Base-by-base conservation (phyloP, 2,888 invertebrate genomes). In the Athalia circularis region DNA sequence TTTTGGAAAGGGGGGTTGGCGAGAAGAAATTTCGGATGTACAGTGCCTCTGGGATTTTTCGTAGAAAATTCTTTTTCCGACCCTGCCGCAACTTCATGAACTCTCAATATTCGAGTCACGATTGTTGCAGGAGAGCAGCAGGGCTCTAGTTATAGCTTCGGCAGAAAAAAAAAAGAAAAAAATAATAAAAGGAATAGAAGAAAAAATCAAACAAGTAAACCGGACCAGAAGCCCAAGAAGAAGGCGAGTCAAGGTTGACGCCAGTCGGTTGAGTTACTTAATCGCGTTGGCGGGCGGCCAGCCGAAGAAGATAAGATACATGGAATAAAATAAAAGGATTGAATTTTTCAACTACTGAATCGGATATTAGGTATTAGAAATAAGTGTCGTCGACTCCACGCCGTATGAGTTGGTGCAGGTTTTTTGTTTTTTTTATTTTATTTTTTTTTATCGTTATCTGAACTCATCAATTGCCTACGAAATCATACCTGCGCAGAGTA, bases 191-290 rank as follows among this genome's bases (percentile, higher is more conserved):
- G 54, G 68, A 68, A 52, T 29, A 68, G n/a, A 68, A 54, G 54
- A 43, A 54, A 54, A 52, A 29, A 29, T 29, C 50, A 43, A 68
- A 68, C 50, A 68, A 11, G 9, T 45, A 52, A 54, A 68, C 68
- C 68, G 68, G 68, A 72, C 72, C 47, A 7, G 65, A 48, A 48
- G n/a, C n/a, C 50, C 29, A 29, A 67, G 15, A 50, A 15, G 7
- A 47, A 59, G 72, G 57, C 72, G 45, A 72, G 72, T 72, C 72
- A 72, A 72, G 72, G 72, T 59, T 72, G 72, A 47, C 72, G 72
- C 57, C 72, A 59, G 54, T 70, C 72, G 68, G 45, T 29, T 52
- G 68, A 29, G 52, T 68, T 48, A 54, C 52, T 72, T 72, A 72
- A 72, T 59, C 59, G 72, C 59, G 5, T 72, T 47, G 57, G 47